A percentile compares a stretch with the other conserved stretches of the same genome.
Evolutionary conservation across 2,888 invertebrate species (phyloP).

Genomic region (Thalpophila matura): DNA sequence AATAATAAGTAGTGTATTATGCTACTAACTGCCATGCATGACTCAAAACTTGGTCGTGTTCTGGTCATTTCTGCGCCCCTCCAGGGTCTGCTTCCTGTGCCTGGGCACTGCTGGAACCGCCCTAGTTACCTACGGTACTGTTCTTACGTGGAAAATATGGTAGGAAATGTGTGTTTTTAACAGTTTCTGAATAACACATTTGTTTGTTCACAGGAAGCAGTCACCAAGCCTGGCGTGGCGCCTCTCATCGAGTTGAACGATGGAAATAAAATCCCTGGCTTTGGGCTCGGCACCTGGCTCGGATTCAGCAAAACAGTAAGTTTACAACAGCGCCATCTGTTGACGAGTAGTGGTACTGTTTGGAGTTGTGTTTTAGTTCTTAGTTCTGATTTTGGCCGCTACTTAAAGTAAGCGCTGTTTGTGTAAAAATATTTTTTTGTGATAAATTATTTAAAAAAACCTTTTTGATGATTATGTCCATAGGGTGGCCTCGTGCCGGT

Average conservation of each 20-base stretch:
- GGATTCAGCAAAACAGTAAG: conserved; percentile 80
- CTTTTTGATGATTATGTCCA: background rate
- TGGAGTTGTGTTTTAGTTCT: background rate
- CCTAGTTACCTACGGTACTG: too few relatives aligned
- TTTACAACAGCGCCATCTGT: conserved; percentile 42
- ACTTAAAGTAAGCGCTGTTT: background rate
- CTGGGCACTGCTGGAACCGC: too few relatives aligned
- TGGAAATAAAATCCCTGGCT: conserved; percentile 90
- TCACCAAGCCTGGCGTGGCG: conserved; percentile 63
- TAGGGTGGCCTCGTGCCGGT: conserved; percentile 58
- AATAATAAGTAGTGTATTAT: too few relatives aligned
- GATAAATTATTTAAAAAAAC: background rate
- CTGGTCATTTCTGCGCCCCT: too few relatives aligned
- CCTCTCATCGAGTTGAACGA: conserved; percentile 89
- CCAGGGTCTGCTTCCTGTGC: too few relatives aligned
- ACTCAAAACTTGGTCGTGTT: too few relatives aligned
- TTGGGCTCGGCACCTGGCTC: conserved; percentile 92
- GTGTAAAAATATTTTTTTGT: background rate
- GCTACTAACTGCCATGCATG: too few relatives aligned
- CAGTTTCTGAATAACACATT: background rate
- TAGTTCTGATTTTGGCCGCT: background rate
- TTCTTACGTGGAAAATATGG: too few relatives aligned
- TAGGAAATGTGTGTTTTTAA: too few relatives aligned
- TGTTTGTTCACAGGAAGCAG: conserved; percentile 27
- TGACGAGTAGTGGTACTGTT: conserved; percentile 22